A percentile compares a stretch with the other conserved stretches of the same genome.
Conservation (phyloP, 2,797 vertebrate genomes). For the Pampus argenteus region DNA sequence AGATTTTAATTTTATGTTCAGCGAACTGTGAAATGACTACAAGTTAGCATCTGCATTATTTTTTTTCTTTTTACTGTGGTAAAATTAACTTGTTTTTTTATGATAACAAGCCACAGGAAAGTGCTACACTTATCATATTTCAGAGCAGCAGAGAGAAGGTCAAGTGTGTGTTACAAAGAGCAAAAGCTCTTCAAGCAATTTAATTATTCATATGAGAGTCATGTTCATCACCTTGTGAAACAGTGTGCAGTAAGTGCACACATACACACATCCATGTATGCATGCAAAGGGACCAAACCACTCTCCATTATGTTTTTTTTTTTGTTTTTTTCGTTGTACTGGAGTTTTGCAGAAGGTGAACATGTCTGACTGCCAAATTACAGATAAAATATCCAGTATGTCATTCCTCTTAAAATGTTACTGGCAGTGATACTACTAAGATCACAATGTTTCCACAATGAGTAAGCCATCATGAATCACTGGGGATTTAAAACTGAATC, state of each 20-base stretch:
- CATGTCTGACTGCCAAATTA: not conserved
- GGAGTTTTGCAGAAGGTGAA: not conserved
- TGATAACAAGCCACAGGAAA: not conserved
- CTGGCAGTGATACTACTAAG: not conserved
- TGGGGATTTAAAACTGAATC: constrained; percentile 4
- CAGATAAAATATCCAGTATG: not conserved
- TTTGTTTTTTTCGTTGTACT: not conserved
- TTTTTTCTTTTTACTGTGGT: not conserved
- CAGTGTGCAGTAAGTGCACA: constrained; percentile 7
- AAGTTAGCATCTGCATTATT: not conserved
- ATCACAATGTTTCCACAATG: not conserved
- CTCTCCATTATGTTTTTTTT: constrained; percentile 4
- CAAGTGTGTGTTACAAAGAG: constrained; percentile 39
- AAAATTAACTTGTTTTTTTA: not conserved
- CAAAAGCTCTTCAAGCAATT: constrained; percentile 31
- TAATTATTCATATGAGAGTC: constrained; percentile 31
- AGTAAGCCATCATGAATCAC: not conserved
- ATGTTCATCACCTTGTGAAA: constrained; percentile 35
- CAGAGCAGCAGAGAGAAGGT: constrained; percentile 21
- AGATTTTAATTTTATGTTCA: not conserved
- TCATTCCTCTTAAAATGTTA: not conserved
- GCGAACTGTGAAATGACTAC: not conserved
- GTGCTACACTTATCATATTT: not conserved
- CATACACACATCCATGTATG: constrained; percentile 8
- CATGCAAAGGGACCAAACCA: not conserved